These are phyloP conservation scores for Amblyraja radiata DNA, from an alignment of 2,797 vertebrate species.

Conservation along the genomic window DNA sequence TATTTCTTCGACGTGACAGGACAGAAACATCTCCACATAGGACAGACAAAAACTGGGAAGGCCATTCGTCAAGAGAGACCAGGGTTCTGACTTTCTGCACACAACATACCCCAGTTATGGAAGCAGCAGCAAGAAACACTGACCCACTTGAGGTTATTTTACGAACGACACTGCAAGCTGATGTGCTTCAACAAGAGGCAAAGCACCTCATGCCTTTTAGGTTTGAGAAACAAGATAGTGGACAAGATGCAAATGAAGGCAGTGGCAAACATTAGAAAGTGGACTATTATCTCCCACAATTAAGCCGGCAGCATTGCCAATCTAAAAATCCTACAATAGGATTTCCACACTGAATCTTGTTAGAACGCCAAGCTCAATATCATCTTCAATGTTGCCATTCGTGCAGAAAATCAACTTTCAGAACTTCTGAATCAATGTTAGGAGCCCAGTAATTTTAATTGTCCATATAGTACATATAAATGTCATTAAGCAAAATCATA, in stretches of 20 bases:
- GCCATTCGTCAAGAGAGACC: neutral
- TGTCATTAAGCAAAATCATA: neutral
- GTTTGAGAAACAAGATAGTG: neutral
- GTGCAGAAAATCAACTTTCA: neutral
- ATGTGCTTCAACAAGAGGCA: neutral
- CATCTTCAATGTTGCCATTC: neutral
- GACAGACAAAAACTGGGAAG: neutral
- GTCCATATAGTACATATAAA: no score
- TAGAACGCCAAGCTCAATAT: neutral
- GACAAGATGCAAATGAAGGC: neutral
- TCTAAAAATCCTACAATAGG: neutral
- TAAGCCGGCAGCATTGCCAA: neutral
- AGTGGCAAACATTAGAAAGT: neutral
- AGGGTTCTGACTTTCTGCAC: neutral
- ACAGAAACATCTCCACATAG: neutral
- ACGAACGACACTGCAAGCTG: neutral
- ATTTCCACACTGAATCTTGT: neutral
- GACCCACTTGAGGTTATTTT: neutral
- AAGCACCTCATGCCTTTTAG: neutral
- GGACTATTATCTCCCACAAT: no score
- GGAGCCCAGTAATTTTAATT: no score
- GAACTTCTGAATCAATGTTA: neutral
- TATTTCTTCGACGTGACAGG: neutral
- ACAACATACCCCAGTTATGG: neutral
- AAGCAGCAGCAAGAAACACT: no score